Conservation (phyloP, 2,888 invertebrate species). For the Lasiommata megera region DNA sequence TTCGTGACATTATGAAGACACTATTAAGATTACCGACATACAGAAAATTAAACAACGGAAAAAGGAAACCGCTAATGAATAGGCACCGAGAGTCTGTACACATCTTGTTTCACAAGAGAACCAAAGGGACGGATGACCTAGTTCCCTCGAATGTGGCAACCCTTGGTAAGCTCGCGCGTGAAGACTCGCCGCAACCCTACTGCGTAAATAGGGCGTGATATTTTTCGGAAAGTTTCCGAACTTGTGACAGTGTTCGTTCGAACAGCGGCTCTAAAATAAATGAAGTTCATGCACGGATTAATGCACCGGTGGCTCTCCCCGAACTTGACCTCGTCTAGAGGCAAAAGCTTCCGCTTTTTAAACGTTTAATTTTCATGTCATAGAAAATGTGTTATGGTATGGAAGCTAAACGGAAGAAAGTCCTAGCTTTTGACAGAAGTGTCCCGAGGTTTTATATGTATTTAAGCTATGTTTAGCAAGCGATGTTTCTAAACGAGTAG, state of each 20-base stretch:
- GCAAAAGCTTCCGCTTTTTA: too few relatives aligned
- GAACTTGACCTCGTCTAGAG: too few relatives aligned
- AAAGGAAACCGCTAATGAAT: conserved; percentile 35
- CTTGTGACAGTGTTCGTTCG: neutral
- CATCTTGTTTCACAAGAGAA: conserved; percentile 41
- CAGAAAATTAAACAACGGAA: neutral
- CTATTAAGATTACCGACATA: too few relatives aligned
- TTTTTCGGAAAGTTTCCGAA: conserved; percentile 31
- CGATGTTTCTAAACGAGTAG: too few relatives aligned
- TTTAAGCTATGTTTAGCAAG: too few relatives aligned
- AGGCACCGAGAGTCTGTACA: conserved; percentile 23
- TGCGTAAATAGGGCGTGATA: conserved; percentile 35
- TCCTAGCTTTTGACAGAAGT: too few relatives aligned
- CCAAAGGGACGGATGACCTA: conserved; percentile 75
- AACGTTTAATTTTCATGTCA: too few relatives aligned
- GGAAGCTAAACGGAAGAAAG: too few relatives aligned
- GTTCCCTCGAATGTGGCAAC: conserved; percentile 65
- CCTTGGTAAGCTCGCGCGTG: conserved; percentile 63
- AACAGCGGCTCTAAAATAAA: neutral
- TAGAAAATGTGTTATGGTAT: too few relatives aligned
- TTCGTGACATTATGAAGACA: too few relatives aligned
- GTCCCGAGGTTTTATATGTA: too few relatives aligned
- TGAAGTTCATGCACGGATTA: neutral
- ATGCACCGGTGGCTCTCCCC: neutral
- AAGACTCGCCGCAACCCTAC: conserved; percentile 40